Percentiles rank a stretch among this genome's conserved stretches.
Conservation (phyloP, 2,113 vertebrate genomes). For the Sceloporus undulatus region DNA sequence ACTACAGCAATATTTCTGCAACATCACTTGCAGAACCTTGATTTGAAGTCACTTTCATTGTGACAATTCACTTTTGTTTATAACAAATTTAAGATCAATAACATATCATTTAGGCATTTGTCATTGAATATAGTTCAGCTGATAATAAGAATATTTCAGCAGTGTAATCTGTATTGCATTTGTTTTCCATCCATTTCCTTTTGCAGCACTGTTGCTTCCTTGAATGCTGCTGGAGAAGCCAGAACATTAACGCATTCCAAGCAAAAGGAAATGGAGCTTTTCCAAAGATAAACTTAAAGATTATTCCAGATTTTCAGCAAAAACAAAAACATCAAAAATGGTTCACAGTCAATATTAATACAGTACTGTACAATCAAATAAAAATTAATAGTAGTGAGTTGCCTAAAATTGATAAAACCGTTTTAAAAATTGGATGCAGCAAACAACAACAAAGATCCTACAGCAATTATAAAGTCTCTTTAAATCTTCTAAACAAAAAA, state of each 20-base stretch:
- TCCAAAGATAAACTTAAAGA: background rate
- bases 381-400: background rate
- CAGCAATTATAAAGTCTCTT: background rate
- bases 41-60: background rate
- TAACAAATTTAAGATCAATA: background rate
- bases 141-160: background rate
- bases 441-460: background rate
- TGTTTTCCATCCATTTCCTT: background rate
- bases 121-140: background rate
- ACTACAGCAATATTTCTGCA: background rate
- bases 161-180: background rate
- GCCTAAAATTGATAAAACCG: background rate
- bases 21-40: background rate
- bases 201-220: accelerated
- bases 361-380: background rate
- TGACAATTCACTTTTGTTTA: background rate
- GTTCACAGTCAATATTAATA: background rate
- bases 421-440: background rate
- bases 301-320: background rate
- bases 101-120: background rate
- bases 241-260: background rate
- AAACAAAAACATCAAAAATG: background rate
- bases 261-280: background rate
- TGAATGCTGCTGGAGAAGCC: background rate
- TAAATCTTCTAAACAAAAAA: background rate